phyloP scores from a whole-genome alignment of 2,888 invertebrate species.

The Clivina fossor region DNA sequence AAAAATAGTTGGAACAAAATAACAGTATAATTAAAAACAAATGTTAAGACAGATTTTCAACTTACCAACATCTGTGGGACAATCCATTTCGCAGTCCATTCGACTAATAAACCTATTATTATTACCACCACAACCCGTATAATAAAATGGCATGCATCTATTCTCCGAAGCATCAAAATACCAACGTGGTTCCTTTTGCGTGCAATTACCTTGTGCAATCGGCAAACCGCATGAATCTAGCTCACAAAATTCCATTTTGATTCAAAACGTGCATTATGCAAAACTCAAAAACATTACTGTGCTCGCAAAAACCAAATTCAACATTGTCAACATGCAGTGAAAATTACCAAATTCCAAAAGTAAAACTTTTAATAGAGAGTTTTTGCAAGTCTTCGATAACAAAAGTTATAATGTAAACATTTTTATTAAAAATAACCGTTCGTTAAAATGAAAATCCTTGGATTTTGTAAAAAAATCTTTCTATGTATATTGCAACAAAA shows the following conservation, averaged over 20 bases:
- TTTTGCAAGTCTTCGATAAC: no score
- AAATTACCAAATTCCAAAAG: no score
- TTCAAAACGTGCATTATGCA: constrained; percentile 1
- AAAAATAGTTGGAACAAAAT: no score
- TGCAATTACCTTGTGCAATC: constrained; percentile 76
- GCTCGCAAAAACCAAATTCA: constrained; percentile 56
- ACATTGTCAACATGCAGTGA: no score
- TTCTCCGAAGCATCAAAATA: constrained; percentile 80
- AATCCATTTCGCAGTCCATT: constrained; percentile 73
- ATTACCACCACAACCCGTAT: constrained; percentile 89
- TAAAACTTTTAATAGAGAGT: no score
- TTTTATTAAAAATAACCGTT: no score
- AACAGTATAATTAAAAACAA: neutral
- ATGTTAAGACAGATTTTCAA: no score
- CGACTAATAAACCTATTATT: constrained; percentile 78
- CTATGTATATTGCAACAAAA: no score
- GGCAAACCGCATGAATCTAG: constrained; percentile 77
- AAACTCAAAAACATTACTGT: no score
- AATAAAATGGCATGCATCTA: constrained; percentile 91
- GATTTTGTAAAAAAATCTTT: no score
- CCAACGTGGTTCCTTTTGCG: constrained; percentile 77
- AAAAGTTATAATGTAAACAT: no score
- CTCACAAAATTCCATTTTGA: constrained; percentile 2
- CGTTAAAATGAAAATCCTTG: no score
- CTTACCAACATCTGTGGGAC: constrained; percentile 81